Base-by-base conservation (phyloP, 2,888 invertebrate species). In the Kryphioiulus occultus region DNA sequence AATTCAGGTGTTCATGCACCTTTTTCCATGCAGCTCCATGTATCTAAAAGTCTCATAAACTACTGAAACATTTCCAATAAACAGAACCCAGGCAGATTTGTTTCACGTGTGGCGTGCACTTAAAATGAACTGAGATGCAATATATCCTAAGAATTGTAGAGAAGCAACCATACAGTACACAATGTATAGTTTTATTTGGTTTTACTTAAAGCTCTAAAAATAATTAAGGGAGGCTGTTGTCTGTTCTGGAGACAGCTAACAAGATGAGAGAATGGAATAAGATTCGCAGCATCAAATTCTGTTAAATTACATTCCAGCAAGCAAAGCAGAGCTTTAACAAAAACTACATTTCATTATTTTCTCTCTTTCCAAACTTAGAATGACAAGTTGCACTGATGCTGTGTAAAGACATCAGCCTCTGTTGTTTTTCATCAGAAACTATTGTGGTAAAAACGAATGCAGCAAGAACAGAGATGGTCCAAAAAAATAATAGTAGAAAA, bases 221-320 rank as follows among this genome's bases (percentile, higher is more conserved):
- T 30, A 78, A 78, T 78, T 30, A 78, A 78, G 30, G 15, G 17
- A 78, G 10, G 78, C 26, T 30, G 17, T 30, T 30, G 30, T 30
- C 78, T 78, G 68, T 78, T 78, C 10, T 1, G 78, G 30, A 30
- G 30, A 78, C 78, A 78, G 26, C 12, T 26, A 68, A 26, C 1
- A 26, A 68, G 26, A 68, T 68, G 68, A 68, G 12, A 68, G 26
- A 68, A 68, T 26, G 15, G 12, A 26, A 68, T 12, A 68, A 26
- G 26, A 12, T 68, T 68, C 12, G 1, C 68, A 68, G 30, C 30
- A 78, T 78, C 78, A 78, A 78, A 32, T 78, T 32, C 78, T 78
- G 15, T 30, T 78, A 30, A 78, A 78, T 78, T 78, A 78, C 78
- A 78, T 78, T 78, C 78, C 78, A 78, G 26, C 30, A 15, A 78